These are phyloP conservation scores for Alethe diademata DNA, from an alignment of 2,113 vertebrate species.

Conservation along the genomic window DNA sequence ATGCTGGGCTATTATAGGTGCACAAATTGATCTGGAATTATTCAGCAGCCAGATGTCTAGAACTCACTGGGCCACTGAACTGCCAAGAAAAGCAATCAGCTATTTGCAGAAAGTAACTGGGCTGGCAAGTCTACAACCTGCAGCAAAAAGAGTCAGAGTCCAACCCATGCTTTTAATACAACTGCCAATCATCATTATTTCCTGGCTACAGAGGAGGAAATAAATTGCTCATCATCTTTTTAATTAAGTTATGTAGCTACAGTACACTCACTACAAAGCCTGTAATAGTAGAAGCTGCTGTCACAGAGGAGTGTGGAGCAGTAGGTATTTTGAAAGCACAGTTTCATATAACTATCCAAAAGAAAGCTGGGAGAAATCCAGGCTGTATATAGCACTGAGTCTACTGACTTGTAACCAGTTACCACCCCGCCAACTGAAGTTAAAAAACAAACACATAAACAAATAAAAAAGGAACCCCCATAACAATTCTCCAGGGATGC, in stretches of 20 bases:
- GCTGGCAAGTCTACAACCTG: constrained; percentile 3
- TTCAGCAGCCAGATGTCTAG: not conserved
- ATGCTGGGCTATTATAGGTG: not conserved
- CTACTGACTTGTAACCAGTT: not conserved
- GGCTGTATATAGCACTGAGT: not conserved
- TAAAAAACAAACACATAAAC: not conserved
- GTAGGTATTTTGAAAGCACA: not conserved
- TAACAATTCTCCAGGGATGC: not conserved
- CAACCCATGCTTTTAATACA: not conserved
- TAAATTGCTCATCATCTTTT: not conserved
- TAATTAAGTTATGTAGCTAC: not conserved
- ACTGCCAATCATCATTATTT: not conserved
- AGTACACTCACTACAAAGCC: not conserved
- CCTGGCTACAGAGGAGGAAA: not conserved
- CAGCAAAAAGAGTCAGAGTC: not conserved
- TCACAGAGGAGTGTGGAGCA: not conserved
- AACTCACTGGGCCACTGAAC: not conserved
- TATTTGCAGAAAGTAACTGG: not conserved
- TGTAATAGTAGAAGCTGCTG: not conserved
- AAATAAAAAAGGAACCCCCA: not conserved
- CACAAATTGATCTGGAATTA: not conserved
- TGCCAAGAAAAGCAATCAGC: not conserved
- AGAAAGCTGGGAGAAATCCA: not conserved
- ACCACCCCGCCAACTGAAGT: not conserved
- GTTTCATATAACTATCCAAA: not conserved